Conservation (phyloP, 2,797 vertebrate species). For the Morus bassanus region DNA sequence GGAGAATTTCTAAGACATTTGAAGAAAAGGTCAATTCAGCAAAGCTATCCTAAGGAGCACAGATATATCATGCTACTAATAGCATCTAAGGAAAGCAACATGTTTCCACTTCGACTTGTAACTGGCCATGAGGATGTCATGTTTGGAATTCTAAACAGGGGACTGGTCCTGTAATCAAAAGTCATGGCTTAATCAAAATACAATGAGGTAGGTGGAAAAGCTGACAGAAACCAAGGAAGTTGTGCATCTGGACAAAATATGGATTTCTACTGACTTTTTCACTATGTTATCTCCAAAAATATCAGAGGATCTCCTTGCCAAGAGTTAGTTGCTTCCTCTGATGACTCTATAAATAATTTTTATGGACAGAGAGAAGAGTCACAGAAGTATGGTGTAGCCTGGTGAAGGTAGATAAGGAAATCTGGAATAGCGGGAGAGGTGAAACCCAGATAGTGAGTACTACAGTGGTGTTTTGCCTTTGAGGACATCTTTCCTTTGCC, state of each 20-base stretch:
- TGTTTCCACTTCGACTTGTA: background rate
- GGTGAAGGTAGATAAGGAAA: background rate
- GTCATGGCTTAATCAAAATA: background rate
- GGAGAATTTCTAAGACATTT: background rate
- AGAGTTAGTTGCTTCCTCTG: background rate
- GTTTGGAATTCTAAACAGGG: background rate
- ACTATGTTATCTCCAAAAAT: background rate
- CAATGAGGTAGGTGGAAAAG: background rate
- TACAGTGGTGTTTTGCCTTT: background rate
- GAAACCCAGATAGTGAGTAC: background rate
- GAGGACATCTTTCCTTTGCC: background rate
- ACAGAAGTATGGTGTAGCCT: background rate
- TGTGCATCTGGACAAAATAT: background rate
- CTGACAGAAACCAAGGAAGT: background rate
- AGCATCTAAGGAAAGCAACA: background rate
- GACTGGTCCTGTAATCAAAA: background rate
- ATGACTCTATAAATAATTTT: background rate
- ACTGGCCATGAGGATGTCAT: background rate
- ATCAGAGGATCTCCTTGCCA: background rate
- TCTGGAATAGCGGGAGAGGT: background rate
- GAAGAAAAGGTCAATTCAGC: background rate
- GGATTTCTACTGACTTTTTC: background rate
- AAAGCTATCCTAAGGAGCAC: background rate
- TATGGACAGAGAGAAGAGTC: no score
- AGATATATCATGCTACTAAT: background rate